Conservation (phyloP, 2,888 invertebrate species). For the Pristionchus exspectatus region DNA sequence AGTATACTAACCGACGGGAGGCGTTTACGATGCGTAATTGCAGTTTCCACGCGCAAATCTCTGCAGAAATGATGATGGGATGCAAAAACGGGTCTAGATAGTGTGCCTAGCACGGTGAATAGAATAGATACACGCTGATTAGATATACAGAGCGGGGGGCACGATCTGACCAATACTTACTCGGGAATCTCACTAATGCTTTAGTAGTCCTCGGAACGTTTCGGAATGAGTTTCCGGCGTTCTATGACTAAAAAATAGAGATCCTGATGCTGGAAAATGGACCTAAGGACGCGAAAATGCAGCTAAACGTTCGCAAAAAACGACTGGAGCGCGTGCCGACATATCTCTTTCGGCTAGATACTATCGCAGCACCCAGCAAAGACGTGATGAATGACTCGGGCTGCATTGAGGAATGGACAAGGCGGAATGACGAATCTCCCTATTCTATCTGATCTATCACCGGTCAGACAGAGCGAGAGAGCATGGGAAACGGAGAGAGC, state of each 20-base stretch:
- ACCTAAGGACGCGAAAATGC: no score
- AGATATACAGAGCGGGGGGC: not conserved
- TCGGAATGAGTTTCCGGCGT: no score
- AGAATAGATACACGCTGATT: conserved; percentile 5
- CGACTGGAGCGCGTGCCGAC: not conserved
- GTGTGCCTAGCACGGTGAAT: not conserved
- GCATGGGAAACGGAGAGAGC: not conserved
- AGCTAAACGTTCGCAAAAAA: no score
- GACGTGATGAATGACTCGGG: not conserved
- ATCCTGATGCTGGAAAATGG: no score
- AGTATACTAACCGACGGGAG: not conserved
- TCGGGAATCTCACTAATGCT: not conserved
- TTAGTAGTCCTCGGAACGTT: not conserved
- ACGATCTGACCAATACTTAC: not conserved
- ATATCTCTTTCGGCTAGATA: not conserved
- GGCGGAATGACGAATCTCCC: not conserved
- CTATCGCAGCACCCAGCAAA: not conserved
- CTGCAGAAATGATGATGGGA: not conserved
- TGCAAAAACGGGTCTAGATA: not conserved
- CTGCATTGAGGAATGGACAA: not conserved
- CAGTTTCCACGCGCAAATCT: not conserved
- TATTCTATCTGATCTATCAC: not conserved
- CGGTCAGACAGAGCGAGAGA: not conserved
- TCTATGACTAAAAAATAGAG: no score
- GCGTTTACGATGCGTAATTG: no score